Evolutionary conservation across 53 echinoderm and acorn worm species (phyloP), one percentile per base, ranked within the genome.

Genomic region (Temnopleurus reevesii): DNA sequence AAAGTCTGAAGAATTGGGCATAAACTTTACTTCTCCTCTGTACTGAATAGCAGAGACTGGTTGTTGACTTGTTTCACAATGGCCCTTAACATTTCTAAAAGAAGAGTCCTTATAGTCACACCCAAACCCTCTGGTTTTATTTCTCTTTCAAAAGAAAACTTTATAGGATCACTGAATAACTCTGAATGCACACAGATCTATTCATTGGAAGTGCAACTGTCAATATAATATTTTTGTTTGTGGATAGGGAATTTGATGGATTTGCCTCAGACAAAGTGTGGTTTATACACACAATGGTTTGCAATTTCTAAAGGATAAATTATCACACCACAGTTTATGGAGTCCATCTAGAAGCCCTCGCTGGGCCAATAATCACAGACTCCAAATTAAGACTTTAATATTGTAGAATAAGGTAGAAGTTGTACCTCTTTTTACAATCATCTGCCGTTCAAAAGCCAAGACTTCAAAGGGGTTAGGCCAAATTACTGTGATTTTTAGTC

Each of bases 21-120:
- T n/a, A n/a, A n/a, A n/a, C n/a, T n/a, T n/a, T n/a, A n/a, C n/a
- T n/a, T n/a, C n/a, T n/a, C n/a, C n/a, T n/a, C n/a, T n/a, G n/a
- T n/a, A n/a, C n/a, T n/a, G n/a, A n/a, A n/a, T n/a, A n/a, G n/a
- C n/a, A n/a, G n/a, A n/a, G n/a, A n/a, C 71, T 38, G 71, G 71
- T 71, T 41, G 36, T 71, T 71, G 71, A 71, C 71, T 71, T 71
- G 71, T 21, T 71, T 41, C 13, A 71, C 71, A 71, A 71, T 71
- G 18, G 71, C 71, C 23, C 71, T 71, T 71, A 7, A 71, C 71
- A 43, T 71, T 41, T 71, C 41, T n/a, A 71, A 21, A 38, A 41
- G 41, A 71, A 71, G 38, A 23, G 38, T 21, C 41, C 43, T 71
- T 4, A 71, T n/a, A 41, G 38, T 21, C 41, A 41, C 36, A n/a